Evolutionary conservation across 2,113 vertebrate genomes (phyloP), one percentile per base, ranked within the genome.

Genomic region (Hydropotes inermis): DNA sequence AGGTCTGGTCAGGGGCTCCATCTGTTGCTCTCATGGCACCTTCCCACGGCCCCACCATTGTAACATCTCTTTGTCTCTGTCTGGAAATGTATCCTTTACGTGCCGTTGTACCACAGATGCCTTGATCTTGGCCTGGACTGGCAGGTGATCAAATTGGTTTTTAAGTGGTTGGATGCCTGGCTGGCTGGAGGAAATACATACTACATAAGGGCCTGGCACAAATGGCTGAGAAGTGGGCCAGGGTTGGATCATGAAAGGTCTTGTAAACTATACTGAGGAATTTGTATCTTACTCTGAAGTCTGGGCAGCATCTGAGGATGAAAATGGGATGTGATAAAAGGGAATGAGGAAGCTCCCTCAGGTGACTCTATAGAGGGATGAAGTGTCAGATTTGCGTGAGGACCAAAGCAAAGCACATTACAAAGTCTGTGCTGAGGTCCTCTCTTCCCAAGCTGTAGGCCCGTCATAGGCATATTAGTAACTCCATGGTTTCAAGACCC

Each of bases 31-130:
- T 36, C 9, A 14, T 1, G 14, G 30, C 8, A 8, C 57, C 11
- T 28, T 14, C 43, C 30, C 7, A 6, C 23, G 3, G 1, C 1
- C 3, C 19, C 13, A 11, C 16, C 12, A 1, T 8, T 39, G 6
- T 70, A n/a, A 3, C 15, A 9, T 21, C 7, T 58, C 21, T 70
- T 25, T 52, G 0, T 85, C 33, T 87, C 27, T 78, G 0, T 45
- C 47, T 55, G 5, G 30, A 85, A 91, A 39, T 19, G 7, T 25
- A 6, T 30, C 50, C 61, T 3, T 45, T 70, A 47, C 3, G 10
- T 8, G 61, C 6, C 52, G 9, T 43, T 83, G 16, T 11, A 81
- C 4, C 2, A 25, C 19, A 28, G 7, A 30, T 3, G 11, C 28
- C 21, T 45, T 30, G 14, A 47, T 30, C 5, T 52, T 94, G 52